These are phyloP conservation scores for Neuroscelio doddi DNA, from an alignment of 2,888 invertebrate genomes.

Conservation along the genomic window DNA sequence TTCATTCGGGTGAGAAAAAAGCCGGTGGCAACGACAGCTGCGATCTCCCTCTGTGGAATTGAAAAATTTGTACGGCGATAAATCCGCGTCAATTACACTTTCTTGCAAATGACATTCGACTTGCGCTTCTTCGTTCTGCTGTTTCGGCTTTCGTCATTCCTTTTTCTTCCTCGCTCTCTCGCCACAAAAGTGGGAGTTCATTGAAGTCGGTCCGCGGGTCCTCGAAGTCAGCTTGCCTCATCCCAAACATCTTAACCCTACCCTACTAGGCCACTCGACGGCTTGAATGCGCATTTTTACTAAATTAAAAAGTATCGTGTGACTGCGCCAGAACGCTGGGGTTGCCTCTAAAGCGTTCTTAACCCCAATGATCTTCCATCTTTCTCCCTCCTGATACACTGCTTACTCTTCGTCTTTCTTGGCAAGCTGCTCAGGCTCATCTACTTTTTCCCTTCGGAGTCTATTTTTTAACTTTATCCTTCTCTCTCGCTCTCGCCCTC, in stretches of 20 bases:
- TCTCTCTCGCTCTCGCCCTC: constrained; percentile 48
- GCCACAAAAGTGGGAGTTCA: constrained; percentile 51
- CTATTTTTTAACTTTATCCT: constrained; percentile 35
- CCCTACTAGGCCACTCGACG: constrained; percentile 55
- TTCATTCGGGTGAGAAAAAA: constrained; percentile 25
- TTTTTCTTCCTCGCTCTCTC: constrained; percentile 37
- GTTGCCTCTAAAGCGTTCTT: constrained; percentile 66
- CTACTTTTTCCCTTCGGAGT: constrained; percentile 52
- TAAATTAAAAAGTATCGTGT: constrained; percentile 72
- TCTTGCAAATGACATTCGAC: constrained; percentile 50
- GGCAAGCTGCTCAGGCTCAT: constrained; percentile 45
- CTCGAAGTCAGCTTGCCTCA: constrained; percentile 12
- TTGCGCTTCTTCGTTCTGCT: constrained; percentile 45
- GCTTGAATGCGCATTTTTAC: constrained; percentile 70
- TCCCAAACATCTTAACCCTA: constrained; percentile 40
- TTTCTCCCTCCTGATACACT: constrained; percentile 49
- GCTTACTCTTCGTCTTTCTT: constrained; percentile 42
- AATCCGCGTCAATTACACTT: constrained; percentile 59
- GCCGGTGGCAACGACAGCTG: constrained; percentile 31
- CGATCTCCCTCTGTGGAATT: constrained; percentile 33
- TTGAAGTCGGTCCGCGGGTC: constrained; percentile 53
- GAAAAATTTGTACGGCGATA: constrained; percentile 49
- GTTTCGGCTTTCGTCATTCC: constrained; percentile 38
- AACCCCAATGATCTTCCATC: constrained; percentile 55
- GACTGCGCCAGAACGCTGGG: constrained; percentile 64